These are phyloP conservation scores for Pseudopleuronectes americanus DNA, from an alignment of 2,797 vertebrate genomes.

Conservation along the genomic window DNA sequence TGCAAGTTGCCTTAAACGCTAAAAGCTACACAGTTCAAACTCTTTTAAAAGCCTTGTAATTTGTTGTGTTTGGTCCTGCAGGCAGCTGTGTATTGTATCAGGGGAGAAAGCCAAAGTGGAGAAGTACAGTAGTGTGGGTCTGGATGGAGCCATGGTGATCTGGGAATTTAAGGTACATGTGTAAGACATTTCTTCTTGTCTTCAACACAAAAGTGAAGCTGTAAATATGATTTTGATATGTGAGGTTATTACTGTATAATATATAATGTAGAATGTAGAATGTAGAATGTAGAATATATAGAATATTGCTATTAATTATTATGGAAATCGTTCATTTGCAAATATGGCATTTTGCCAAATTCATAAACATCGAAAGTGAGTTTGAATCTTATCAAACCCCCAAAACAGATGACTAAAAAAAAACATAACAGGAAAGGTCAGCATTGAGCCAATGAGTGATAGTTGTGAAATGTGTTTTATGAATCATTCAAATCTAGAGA, in stretches of 20 bases:
- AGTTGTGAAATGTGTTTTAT: too few species aligned
- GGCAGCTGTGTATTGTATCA: slow-evolving; percentile 77
- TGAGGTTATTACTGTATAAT: background rate
- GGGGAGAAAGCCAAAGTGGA: slow-evolving; percentile 71
- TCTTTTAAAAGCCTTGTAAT: slow-evolving; percentile 5
- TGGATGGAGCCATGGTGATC: slow-evolving; percentile 85
- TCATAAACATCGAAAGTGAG: too few species aligned
- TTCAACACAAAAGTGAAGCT: background rate
- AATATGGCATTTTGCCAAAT: background rate
- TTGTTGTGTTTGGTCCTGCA: slow-evolving; percentile 46
- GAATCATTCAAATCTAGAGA: too few species aligned
- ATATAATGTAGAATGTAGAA: too few species aligned
- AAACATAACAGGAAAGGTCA: too few species aligned
- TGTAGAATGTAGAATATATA: too few species aligned
- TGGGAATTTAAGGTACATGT: slow-evolving; percentile 82
- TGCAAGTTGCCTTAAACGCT: background rate
- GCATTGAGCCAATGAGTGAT: too few species aligned
- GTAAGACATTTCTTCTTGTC: background rate
- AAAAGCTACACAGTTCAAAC: background rate
- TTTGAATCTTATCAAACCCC: too few species aligned
- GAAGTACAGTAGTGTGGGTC: slow-evolving; percentile 83
- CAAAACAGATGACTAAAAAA: too few species aligned
- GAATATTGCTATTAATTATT: too few species aligned
- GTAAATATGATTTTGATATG: background rate
- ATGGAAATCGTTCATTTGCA: background rate